These are phyloP conservation scores for Labeo calbasu DNA, from an alignment of 2,797 vertebrate genomes.

Conservation along the genomic window DNA sequence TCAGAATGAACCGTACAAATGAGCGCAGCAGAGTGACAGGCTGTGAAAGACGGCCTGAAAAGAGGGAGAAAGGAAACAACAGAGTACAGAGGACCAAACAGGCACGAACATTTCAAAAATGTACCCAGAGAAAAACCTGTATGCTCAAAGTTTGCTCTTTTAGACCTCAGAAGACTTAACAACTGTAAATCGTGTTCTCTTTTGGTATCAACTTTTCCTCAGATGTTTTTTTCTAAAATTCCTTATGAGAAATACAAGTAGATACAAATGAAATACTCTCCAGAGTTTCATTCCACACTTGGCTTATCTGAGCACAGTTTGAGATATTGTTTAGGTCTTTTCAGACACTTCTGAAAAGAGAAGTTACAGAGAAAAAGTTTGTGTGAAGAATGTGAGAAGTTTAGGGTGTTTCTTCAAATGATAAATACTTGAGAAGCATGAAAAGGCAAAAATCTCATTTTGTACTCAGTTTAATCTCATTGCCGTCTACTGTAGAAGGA, in stretches of 20 bases:
- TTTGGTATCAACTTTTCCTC: neutral
- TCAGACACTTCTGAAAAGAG: neutral
- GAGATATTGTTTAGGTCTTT: neutral
- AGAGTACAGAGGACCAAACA: neutral
- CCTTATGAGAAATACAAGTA: neutral
- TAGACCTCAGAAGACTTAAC: neutral
- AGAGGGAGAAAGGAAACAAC: constrained; percentile 19
- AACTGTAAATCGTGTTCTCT: neutral
- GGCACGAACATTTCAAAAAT: neutral
- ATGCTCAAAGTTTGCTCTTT: neutral
- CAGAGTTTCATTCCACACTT: neutral
- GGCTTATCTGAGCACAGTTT: neutral
- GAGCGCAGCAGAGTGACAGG: constrained; percentile 31
- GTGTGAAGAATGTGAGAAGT: neutral
- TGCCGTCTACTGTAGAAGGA: neutral
- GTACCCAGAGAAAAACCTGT: neutral
- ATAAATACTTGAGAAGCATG: too few relatives aligned
- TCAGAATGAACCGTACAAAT: constrained; percentile 63
- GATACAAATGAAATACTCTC: neutral
- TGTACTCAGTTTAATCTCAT: too few relatives aligned
- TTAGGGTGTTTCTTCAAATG: too few relatives aligned
- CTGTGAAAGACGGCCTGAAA: constrained; percentile 17
- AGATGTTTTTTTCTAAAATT: neutral
- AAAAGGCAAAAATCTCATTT: too few relatives aligned
- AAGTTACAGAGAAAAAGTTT: neutral